These are phyloP conservation scores for Pongo abelii DNA, from an alignment of 2,113 vertebrate genomes.

Conservation along the genomic window DNA sequence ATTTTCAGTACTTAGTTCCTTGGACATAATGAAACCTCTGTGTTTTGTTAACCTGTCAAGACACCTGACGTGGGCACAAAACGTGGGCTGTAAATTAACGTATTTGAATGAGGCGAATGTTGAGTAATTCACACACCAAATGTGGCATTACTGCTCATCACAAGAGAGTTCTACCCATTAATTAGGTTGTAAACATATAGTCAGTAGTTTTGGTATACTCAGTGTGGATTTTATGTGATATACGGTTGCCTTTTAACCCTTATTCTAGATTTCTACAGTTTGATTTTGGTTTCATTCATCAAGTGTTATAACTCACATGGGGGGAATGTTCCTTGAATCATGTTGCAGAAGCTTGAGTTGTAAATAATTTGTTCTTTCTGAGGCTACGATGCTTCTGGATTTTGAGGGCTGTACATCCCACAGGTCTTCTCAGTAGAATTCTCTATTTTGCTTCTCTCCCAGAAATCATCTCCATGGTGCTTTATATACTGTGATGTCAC, in stretches of 20 bases:
- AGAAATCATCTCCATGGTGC: neutral
- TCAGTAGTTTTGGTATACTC: rapidly evolving
- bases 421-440: neutral
- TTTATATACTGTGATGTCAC: neutral
- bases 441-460: neutral
- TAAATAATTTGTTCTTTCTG: neutral
- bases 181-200: rapidly evolving
- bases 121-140: neutral
- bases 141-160: neutral
- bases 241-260: neutral
- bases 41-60: neutral
- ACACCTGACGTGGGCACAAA: neutral
- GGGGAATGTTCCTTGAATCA: neutral
- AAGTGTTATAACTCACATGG: rapidly evolving
- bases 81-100: neutral
- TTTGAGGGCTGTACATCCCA: neutral
- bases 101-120: neutral
- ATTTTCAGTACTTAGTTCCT: neutral
- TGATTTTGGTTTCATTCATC: neutral
- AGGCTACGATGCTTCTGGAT: rapidly evolving
- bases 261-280: rapidly evolving
- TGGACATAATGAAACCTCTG: neutral
- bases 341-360: rapidly evolving
- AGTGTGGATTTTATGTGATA: rapidly evolving
- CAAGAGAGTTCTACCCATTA: rapidly evolving